A percentile compares a stretch with the other conserved stretches of the same genome.
phyloP scores from a whole-genome alignment of 1,140 invertebrate genomes.

The Platyscapa corneri region DNA sequence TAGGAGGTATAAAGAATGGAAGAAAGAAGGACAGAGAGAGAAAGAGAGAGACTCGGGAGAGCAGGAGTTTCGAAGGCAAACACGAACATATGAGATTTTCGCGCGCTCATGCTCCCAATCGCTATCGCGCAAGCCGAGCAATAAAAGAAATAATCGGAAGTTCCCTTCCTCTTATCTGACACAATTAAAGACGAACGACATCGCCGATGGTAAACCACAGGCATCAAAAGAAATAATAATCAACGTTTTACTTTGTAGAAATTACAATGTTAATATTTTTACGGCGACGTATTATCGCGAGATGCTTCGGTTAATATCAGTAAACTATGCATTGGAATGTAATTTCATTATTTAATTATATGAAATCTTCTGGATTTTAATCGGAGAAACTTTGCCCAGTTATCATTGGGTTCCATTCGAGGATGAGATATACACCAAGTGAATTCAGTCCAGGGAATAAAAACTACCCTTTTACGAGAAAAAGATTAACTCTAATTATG shows the following conservation, averaged over 20 bases:
- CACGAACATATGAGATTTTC: slow-evolving; percentile 37
- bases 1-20: too few relatives aligned
- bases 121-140: background rate
- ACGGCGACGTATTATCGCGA: too few relatives aligned
- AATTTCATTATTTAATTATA: too few relatives aligned
- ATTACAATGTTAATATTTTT: background rate
- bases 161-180: slow-evolving; percentile 4
- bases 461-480: too few relatives aligned
- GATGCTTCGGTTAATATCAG: too few relatives aligned
- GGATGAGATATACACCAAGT: too few relatives aligned
- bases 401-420: too few relatives aligned
- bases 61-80: background rate
- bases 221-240: background rate
- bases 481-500: too few relatives aligned
- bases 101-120: background rate
- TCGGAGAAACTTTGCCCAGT: too few relatives aligned
- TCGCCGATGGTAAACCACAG: background rate
- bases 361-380: too few relatives aligned
- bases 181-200: slow-evolving; percentile 42
- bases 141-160: slow-evolving; percentile 41
- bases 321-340: too few relatives aligned
- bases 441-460: too few relatives aligned
- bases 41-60: background rate
- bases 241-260: background rate
- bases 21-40: slow-evolving; percentile 1